Conservation (phyloP, 2,888 invertebrate genomes). For the Tinea trinotella region DNA sequence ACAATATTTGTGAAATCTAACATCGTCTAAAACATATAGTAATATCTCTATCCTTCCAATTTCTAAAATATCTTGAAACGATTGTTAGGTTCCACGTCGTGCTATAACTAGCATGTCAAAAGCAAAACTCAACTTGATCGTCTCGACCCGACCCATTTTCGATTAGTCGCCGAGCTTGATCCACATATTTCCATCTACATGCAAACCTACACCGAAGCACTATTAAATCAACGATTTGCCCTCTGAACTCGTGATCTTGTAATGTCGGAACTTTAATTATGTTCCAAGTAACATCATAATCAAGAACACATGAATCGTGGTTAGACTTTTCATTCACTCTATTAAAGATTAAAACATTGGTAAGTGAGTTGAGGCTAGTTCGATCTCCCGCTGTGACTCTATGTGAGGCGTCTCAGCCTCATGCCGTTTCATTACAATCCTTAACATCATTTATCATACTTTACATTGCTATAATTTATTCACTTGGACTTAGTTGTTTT, state of each 20-base stretch:
- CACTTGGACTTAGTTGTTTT: conserved; percentile 58
- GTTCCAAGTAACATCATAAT: conserved; percentile 62
- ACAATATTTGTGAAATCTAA: no score
- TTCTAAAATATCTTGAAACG: conserved; percentile 3
- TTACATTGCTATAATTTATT: conserved; percentile 70
- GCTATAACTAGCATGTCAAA: conserved; percentile 11
- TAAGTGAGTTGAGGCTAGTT: conserved; percentile 9
- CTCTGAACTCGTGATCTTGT: conserved; percentile 40
- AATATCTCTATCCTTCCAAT: not conserved
- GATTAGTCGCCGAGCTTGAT: conserved; percentile 18
- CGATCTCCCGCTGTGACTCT: conserved; percentile 48
- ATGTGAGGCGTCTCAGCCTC: conserved; percentile 58
- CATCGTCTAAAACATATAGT: not conserved
- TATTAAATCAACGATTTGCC: conserved; percentile 18
- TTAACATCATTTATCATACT: conserved; percentile 68
- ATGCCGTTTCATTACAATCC: conserved; percentile 62
- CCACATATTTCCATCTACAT: conserved; percentile 17
- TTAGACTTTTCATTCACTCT: conserved; percentile 45
- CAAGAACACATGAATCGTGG: conserved; percentile 44
- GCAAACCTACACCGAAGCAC: conserved; percentile 16
- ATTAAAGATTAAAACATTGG: conserved; percentile 31
- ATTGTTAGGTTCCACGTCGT: conserved; percentile 1
- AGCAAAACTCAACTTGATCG: conserved; percentile 7
- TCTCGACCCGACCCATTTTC: conserved; percentile 18
- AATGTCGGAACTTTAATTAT: conserved; percentile 62